Percentiles rank a stretch among this genome's conserved stretches.
These are phyloP conservation scores for Oreortyx pictus DNA, from an alignment of 2,797 vertebrate species.

Conservation along the genomic window DNA sequence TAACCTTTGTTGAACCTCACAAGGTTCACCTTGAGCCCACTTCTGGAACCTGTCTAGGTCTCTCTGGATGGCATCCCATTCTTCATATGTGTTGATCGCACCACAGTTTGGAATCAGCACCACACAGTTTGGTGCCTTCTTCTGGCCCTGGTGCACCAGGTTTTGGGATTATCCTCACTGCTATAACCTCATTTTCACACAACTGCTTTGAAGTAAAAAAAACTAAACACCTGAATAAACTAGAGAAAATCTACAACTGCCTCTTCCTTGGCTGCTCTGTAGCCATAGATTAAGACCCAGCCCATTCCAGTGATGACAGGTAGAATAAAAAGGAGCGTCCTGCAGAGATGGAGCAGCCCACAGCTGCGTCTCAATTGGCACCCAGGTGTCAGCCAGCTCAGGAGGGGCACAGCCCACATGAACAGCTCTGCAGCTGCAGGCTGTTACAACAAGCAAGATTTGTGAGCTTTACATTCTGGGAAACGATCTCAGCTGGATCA, in stretches of 20 bases:
- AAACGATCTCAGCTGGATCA: background rate
- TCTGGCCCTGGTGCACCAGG: background rate
- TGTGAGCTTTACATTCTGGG: background rate
- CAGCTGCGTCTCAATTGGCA: fast-evolving
- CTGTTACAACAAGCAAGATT: background rate
- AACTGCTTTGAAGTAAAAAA: background rate
- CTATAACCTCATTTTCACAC: background rate
- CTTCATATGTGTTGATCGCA: no score
- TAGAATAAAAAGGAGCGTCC: fast-evolving
- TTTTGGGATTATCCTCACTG: background rate
- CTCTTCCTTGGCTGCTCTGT: background rate
- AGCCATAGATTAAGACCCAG: background rate
- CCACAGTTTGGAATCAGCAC: no score
- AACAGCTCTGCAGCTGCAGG: background rate
- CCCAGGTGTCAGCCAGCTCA: background rate
- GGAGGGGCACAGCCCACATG: fast-evolving
- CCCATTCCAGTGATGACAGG: background rate
- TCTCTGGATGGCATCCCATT: no score
- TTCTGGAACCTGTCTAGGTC: no score
- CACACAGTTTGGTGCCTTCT: background rate
- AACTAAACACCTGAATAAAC: background rate
- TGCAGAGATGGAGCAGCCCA: background rate
- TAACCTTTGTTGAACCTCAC: no score
- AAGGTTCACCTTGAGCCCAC: no score
- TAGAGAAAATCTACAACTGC: background rate